phyloP scores from a whole-genome alignment of 2,797 vertebrate species.

The Podarcis siculus region DNA sequence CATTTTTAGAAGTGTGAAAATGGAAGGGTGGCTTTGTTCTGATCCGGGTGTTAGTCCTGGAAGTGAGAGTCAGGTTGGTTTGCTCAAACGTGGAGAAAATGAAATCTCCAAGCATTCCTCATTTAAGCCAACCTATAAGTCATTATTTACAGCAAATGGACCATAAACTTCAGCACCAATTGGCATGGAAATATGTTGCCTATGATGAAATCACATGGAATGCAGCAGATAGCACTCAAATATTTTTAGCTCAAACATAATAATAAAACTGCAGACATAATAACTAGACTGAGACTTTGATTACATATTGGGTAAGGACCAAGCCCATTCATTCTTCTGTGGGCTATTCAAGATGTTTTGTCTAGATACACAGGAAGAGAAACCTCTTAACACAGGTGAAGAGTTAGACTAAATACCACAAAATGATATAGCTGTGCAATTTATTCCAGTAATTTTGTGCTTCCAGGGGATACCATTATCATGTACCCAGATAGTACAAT shows the following conservation, averaged over 20 bases:
- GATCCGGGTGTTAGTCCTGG: too few relatives aligned
- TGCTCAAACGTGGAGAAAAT: too few relatives aligned
- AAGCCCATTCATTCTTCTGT: conserved; percentile 7
- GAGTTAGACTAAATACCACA: conserved; percentile 23
- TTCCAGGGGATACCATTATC: not conserved
- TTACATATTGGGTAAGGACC: conserved; percentile 14
- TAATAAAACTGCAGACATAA: conserved; percentile 25
- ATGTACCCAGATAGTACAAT: not conserved
- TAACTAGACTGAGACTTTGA: conserved; percentile 16
- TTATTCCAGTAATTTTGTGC: conserved; percentile 6
- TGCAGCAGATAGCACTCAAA: not conserved
- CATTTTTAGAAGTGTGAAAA: too few relatives aligned
- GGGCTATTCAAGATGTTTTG: conserved; percentile 14
- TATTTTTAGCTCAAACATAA: conserved; percentile 8
- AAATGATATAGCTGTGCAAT: conserved; percentile 1
- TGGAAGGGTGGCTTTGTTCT: too few relatives aligned
- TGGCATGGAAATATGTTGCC: not conserved
- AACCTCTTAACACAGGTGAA: conserved; percentile 8
- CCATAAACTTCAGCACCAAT: not conserved
- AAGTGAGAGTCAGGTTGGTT: too few relatives aligned
- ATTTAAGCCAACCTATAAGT: not conserved
- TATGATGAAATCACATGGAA: not conserved
- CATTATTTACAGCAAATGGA: not conserved
- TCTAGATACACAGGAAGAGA: not conserved
- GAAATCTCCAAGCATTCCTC: too few relatives aligned